Evolutionary conservation across 2,888 invertebrate genomes (phyloP).

Genomic region (Rhagium mordax): DNA sequence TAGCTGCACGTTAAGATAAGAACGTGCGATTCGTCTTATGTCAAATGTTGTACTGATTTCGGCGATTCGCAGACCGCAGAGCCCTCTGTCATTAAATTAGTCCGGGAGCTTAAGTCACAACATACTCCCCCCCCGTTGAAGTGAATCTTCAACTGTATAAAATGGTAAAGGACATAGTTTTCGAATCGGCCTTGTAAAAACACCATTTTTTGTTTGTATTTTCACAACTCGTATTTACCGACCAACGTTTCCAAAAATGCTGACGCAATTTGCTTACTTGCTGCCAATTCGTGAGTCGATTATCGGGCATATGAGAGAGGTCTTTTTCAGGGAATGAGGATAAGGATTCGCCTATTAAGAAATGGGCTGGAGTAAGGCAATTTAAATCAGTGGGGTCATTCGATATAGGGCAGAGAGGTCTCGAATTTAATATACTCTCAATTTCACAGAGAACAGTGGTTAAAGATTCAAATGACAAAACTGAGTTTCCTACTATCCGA

Average conservation of each 20-base stretch:
- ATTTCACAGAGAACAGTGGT: constrained; percentile 3
- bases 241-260: constrained; percentile 37
- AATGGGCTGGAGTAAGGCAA: background rate
- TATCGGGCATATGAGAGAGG: constrained; percentile 11
- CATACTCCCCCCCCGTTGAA: too few relatives aligned
- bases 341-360: background rate
- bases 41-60: too few relatives aligned
- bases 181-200: too few relatives aligned
- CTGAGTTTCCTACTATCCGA: background rate
- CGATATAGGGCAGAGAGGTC: background rate
- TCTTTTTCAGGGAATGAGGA: constrained; percentile 34
- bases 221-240: too few relatives aligned
- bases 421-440: constrained; percentile 5
- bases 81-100: too few relatives aligned
- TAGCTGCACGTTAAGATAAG: too few relatives aligned
- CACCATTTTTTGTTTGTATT: too few relatives aligned
- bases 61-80: too few relatives aligned
- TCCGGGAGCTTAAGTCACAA: too few relatives aligned
- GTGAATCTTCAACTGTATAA: too few relatives aligned
- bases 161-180: too few relatives aligned
- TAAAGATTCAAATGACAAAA: background rate
- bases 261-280: constrained; percentile 14
- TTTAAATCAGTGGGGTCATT: background rate
- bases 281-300: constrained; percentile 25
- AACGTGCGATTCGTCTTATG: too few relatives aligned